These are phyloP conservation scores for Vandiemenella viatica DNA, from an alignment of 2,888 invertebrate species.

Conservation along the genomic window DNA sequence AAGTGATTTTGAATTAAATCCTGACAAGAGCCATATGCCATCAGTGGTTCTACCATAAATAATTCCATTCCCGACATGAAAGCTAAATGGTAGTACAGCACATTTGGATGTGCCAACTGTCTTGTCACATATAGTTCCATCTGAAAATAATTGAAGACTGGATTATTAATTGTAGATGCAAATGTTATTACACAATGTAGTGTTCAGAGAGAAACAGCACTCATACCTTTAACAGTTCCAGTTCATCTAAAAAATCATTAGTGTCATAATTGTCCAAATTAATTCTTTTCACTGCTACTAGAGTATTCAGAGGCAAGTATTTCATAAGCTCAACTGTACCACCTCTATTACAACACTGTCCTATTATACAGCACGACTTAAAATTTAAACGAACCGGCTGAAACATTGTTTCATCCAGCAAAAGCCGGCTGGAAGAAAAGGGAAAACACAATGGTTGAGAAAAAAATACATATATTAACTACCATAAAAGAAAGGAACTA, in stretches of 20 bases:
- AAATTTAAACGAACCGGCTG: neutral
- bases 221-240: neutral
- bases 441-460: too few relatives aligned
- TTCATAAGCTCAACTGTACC: neutral
- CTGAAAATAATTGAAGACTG: constrained; percentile 33
- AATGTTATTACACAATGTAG: too few relatives aligned
- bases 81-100: constrained; percentile 56
- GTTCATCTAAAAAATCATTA: neutral
- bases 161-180: neutral
- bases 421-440: neutral
- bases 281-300: neutral
- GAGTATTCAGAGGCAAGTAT: neutral
- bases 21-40: constrained; percentile 71
- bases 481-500: too few relatives aligned
- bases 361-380: neutral
- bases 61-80: constrained; percentile 67
- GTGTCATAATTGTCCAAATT: neutral
- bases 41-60: constrained; percentile 64
- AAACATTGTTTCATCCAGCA: neutral
- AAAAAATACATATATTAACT: too few relatives aligned
- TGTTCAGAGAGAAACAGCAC: too few relatives aligned
- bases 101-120: constrained; percentile 63
- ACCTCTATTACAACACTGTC: neutral
- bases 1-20: constrained; percentile 66
- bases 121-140: constrained; percentile 64